phyloP scores from a whole-genome alignment of 1,140 invertebrate genomes.

The Listronotus bonariensis region DNA sequence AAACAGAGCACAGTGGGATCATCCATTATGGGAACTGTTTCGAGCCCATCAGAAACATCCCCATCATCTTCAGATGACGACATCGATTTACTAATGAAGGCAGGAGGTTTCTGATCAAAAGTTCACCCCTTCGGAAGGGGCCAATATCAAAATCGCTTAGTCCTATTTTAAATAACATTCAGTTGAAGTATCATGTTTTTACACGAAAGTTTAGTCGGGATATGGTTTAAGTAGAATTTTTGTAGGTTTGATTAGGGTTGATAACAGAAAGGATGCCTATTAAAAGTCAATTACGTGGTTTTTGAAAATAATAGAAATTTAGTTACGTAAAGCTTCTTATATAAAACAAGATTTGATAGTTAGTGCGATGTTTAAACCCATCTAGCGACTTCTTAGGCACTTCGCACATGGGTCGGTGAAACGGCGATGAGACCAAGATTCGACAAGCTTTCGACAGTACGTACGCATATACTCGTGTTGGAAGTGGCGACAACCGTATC shows the following conservation, averaged over 20 bases:
- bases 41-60: constrained; percentile 47
- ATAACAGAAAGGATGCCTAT: no score
- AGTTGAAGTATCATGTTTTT: constrained; percentile 26
- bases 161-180: constrained; percentile 28
- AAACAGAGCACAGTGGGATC: constrained; percentile 47
- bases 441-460: no score
- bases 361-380: no score
- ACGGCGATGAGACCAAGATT: no score
- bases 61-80: constrained; percentile 48
- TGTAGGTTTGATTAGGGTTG: neutral
- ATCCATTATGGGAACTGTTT: constrained; percentile 47
- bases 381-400: no score
- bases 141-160: constrained; percentile 28
- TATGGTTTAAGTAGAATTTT: constrained; percentile 25
- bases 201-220: constrained; percentile 27
- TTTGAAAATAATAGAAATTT: no score
- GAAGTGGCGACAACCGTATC: no score
- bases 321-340: no score
- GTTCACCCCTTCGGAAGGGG: constrained; percentile 25
- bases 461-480: no score
- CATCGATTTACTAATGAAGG: constrained; percentile 51
- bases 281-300: no score
- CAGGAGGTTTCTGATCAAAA: constrained; percentile 47
- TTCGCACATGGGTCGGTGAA: no score
- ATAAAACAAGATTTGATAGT: no score